Percentiles rank a stretch among this genome's conserved stretches.
phyloP scores from a whole-genome alignment of 2,888 invertebrate species.

The Orgyia antiqua region DNA sequence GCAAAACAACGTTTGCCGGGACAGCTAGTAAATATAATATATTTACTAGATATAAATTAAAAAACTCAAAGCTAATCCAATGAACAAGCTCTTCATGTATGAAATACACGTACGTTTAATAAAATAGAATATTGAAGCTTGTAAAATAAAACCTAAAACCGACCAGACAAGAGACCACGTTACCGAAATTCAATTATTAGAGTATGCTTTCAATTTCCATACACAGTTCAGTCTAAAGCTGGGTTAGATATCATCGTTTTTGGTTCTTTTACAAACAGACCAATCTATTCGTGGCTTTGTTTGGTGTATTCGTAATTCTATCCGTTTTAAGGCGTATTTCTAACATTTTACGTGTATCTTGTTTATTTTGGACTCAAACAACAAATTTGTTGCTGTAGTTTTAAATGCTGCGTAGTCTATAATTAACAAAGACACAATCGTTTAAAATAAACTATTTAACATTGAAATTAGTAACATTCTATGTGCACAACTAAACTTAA shows the following conservation, averaged over 20 bases:
- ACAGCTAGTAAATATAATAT: too few species aligned
- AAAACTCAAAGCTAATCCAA: too few species aligned
- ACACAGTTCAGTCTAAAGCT: constrained; percentile 27
- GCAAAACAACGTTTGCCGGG: too few species aligned
- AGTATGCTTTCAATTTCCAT: constrained; percentile 45
- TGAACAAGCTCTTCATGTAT: too few species aligned
- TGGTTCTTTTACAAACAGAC: constrained; percentile 16
- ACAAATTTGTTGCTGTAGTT: too few species aligned
- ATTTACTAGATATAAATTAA: too few species aligned
- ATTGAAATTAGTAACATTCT: too few species aligned
- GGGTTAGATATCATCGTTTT: constrained; percentile 12
- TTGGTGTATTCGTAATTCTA: constrained; percentile 6
- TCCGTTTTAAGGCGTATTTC: neutral
- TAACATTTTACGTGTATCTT: neutral
- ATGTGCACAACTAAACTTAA: too few species aligned
- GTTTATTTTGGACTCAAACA: too few species aligned
- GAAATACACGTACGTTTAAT: neutral
- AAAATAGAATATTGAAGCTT: constrained; percentile 5
- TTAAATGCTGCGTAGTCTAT: too few species aligned
- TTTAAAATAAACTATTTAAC: too few species aligned
- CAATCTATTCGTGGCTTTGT: constrained; percentile 18
- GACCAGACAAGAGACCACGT: constrained; percentile 25
- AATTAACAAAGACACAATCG: too few species aligned
- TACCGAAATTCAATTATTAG: constrained; percentile 51
- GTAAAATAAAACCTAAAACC: constrained; percentile 3